phyloP scores from a whole-genome alignment of 2,113 vertebrate genomes.

The Zootoca vivipara region DNA sequence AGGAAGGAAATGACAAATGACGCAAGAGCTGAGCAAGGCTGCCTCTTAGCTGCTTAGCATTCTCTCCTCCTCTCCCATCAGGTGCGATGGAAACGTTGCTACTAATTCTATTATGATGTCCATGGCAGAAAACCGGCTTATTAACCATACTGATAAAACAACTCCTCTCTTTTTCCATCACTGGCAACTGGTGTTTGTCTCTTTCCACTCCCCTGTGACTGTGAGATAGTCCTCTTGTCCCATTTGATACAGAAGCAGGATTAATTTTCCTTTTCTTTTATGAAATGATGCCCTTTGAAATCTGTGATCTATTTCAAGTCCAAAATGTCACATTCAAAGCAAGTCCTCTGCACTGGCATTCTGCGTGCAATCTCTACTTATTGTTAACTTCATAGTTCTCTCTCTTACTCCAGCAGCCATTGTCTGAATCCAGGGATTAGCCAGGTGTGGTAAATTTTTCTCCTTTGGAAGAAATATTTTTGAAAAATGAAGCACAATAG shows the following conservation, averaged over 20 bases:
- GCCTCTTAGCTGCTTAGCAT: background rate
- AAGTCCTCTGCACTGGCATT: conserved; percentile 25
- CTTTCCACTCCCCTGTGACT: rapidly evolving
- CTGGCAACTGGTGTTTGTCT: conserved; percentile 15
- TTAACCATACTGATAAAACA: background rate
- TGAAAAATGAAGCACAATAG: background rate
- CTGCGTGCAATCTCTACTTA: background rate
- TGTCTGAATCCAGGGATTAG: conserved; percentile 19
- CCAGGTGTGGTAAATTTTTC: background rate
- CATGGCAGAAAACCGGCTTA: background rate
- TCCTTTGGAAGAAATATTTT: background rate
- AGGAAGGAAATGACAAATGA: background rate
- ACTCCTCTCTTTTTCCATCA: background rate
- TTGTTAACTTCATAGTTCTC: conserved; percentile 6
- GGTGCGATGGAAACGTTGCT: background rate
- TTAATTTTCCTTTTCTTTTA: conserved; percentile 11
- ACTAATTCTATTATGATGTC: background rate
- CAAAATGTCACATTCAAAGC: conserved; percentile 50
- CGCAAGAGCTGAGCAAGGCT: background rate
- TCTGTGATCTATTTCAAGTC: conserved; percentile 40
- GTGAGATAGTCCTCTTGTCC: conserved; percentile 42
- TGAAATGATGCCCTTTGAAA: conserved; percentile 58
- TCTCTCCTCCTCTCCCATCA: background rate
- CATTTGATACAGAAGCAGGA: conserved; percentile 41
- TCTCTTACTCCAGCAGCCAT: conserved; percentile 2